Base-by-base conservation (phyloP, 2,113 vertebrate species). In the Odocoileus hemionus region DNA sequence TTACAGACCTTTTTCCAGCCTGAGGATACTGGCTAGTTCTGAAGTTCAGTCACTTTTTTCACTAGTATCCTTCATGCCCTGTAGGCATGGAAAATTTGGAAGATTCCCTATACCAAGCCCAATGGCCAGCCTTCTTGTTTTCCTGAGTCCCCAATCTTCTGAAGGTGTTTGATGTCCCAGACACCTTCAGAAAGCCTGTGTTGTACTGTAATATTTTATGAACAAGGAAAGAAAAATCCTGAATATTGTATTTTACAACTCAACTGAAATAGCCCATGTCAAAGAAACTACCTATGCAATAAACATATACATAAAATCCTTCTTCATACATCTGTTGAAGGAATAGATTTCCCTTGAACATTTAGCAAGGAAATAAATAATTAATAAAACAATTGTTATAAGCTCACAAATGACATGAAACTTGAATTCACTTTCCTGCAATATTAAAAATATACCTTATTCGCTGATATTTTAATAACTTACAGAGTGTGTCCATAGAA, bases 231-330 rank as follows among this genome's bases (percentile, higher is more conserved):
- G 91, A 95, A 96, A 96, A 97, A 93, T 97, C 94, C 57, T 98
- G 95, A 98, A 98, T 97, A 96, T 97, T 98, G 95, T 97, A 98
- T 98, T 98, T 98, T 97, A 97, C 84, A 98, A 96, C 47, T 97
- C 86, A 97, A 82, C 90, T 94, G 94, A 98, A 98, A 97, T 74
- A 95, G 94, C 96, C 74, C 57, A 96, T 97, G 86, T 88, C 93
- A 97, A 97, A 96, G 90, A 98, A 98, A 96, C 86, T 90, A 91
- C 94, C 90, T 96, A 96, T 70, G 70, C 93, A 55, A 89, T 96
- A 97, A 91, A 93, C 50, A 88, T n/a, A 47, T 50, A 61, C 70
- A 76, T 93, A 86, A n/a, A 86, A 96, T 97, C 91, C 70, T 93
- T 97, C 15, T 52, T 54, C 47, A 60, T 13, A 87, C 1, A 87